phyloP scores from a whole-genome alignment of 2,797 vertebrate genomes.

The Hypotaenidia philippensis region DNA sequence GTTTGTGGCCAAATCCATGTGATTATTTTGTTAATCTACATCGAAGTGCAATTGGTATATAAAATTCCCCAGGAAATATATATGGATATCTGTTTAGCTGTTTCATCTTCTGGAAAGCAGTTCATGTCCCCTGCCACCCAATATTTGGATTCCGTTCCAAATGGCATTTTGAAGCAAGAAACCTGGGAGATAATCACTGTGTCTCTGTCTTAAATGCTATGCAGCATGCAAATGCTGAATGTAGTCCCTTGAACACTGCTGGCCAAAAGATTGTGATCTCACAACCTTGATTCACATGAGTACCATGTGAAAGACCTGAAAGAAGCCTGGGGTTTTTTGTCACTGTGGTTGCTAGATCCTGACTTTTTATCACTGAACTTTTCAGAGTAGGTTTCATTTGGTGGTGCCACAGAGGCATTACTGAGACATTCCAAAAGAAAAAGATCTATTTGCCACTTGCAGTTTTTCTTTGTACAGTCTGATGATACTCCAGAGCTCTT shows the following conservation, averaged over 20 bases:
- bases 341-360: not conserved
- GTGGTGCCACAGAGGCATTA: not conserved
- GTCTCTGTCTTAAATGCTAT: not conserved
- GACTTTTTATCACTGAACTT: not conserved
- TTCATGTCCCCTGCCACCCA: not conserved
- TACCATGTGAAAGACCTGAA: not conserved
- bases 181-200: not conserved
- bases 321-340: rapidly evolving
- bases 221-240: not conserved
- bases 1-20: not conserved
- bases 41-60: not conserved
- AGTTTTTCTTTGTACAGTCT: conserved; percentile 40
- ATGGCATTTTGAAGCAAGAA: not conserved
- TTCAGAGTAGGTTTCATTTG: conserved; percentile 3
- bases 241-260: not conserved
- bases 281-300: not conserved
- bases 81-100: not conserved
- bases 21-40: not conserved
- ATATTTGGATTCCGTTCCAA: not conserved
- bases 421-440: conserved; percentile 6
- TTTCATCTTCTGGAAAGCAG: not conserved
- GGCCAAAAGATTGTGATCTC: not conserved
- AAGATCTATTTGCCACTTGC: conserved; percentile 23
- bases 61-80: not conserved
- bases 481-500: conserved; percentile 40